Percentiles rank a stretch among this genome's conserved stretches.
These are phyloP conservation scores for Climacteris rufus DNA, from an alignment of 2,113 vertebrate species.

Conservation along the genomic window DNA sequence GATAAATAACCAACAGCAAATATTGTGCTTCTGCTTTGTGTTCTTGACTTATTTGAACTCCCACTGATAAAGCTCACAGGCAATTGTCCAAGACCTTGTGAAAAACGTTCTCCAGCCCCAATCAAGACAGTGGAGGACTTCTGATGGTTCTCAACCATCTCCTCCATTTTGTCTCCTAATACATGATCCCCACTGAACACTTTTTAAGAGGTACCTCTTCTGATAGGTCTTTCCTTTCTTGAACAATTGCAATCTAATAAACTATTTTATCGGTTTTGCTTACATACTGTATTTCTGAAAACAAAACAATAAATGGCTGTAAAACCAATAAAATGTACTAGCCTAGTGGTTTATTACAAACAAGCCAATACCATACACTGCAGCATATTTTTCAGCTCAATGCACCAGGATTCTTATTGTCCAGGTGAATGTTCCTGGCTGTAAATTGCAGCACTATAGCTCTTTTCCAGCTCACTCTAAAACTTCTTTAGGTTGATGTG, in stretches of 20 bases:
- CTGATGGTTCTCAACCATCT: not conserved
- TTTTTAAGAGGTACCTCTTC: not conserved
- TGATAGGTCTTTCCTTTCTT: not conserved
- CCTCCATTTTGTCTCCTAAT: not conserved
- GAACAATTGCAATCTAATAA: slow-evolving; percentile 44
- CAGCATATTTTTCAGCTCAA: slow-evolving; percentile 66
- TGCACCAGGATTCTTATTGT: slow-evolving; percentile 63
- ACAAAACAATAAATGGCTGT: slow-evolving; percentile 57
- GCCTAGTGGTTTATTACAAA: slow-evolving; percentile 54
- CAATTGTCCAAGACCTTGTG: not conserved
- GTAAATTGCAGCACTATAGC: slow-evolving; percentile 57
- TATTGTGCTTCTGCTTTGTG: not conserved
- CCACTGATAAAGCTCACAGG: not conserved
- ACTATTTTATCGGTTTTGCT: slow-evolving; percentile 50
- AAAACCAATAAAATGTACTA: slow-evolving; percentile 60
- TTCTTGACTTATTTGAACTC: not conserved
- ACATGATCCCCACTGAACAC: not conserved
- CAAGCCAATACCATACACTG: slow-evolving; percentile 59
- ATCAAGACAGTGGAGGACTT: not conserved
- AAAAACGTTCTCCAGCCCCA: not conserved
- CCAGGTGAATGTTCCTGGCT: slow-evolving; percentile 54
- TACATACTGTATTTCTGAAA: slow-evolving; percentile 58
- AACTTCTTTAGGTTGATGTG: slow-evolving; percentile 56
- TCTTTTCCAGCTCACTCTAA: slow-evolving; percentile 36
- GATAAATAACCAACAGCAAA: not conserved